These are phyloP conservation scores for Sarcophaga caerulescens DNA, from an alignment of 2,888 invertebrate species.

Conservation along the genomic window DNA sequence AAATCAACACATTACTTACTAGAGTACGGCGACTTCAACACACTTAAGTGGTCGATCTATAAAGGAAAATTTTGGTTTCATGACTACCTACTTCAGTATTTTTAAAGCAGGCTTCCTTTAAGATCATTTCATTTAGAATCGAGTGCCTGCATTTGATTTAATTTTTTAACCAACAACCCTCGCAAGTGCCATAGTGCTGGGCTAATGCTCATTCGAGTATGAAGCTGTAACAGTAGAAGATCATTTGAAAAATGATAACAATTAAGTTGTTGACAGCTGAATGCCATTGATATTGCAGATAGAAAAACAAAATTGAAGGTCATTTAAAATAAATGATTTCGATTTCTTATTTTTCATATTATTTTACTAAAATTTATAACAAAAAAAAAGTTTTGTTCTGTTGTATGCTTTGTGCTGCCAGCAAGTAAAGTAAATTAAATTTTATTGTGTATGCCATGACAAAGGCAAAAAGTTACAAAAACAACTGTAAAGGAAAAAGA, in stretches of 20 bases:
- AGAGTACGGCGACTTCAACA: too few species aligned
- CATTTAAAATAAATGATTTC: conserved; percentile 33
- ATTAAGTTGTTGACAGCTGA: conserved; percentile 43
- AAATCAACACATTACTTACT: too few species aligned
- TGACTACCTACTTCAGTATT: too few species aligned
- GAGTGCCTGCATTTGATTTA: too few species aligned
- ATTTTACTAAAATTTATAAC: not conserved
- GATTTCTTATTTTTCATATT: not conserved
- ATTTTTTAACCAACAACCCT: too few species aligned
- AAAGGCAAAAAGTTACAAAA: not conserved
- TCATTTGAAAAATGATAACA: conserved; percentile 29
- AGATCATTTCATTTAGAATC: too few species aligned
- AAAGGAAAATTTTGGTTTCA: too few species aligned
- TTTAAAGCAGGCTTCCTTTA: too few species aligned
- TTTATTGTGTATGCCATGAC: not conserved
- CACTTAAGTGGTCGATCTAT: too few species aligned
- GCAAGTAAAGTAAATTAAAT: conserved; percentile 8
- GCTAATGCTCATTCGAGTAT: not conserved
- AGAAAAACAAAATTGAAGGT: conserved; percentile 23
- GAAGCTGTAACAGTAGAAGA: not conserved
- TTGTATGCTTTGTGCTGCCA: not conserved
- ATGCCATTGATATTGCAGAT: conserved; percentile 11
- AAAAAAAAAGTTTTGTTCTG: not conserved
- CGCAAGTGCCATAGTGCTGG: too few species aligned
- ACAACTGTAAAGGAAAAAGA: too few species aligned